A percentile compares a stretch with the other conserved stretches of the same genome.
These are phyloP conservation scores for Acanthisitta chloris DNA, from an alignment of 2,113 vertebrate species.

Conservation along the genomic window DNA sequence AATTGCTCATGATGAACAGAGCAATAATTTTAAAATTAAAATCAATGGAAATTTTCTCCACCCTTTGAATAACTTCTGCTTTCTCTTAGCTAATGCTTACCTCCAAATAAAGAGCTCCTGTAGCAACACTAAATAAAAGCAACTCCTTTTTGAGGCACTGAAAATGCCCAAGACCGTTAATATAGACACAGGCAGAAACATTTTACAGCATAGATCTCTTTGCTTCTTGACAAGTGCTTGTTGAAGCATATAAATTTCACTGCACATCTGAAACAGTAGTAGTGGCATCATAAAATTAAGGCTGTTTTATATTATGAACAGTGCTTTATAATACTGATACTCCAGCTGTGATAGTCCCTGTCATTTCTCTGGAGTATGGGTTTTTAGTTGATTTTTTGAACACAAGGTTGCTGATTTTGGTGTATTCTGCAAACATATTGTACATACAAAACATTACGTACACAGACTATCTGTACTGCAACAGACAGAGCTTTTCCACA, in stretches of 20 bases:
- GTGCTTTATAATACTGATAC: neutral
- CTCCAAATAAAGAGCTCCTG: neutral
- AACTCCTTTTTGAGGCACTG: neutral
- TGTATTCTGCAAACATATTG: neutral
- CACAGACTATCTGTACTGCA: neutral
- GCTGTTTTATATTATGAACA: neutral
- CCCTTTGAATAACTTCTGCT: neutral
- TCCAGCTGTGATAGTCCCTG: neutral
- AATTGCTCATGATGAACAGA: neutral
- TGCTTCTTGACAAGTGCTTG: neutral
- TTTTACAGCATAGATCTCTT: neutral
- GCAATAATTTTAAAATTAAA: neutral
- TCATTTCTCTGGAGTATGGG: neutral
- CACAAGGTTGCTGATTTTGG: neutral
- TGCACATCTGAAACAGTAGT: neutral
- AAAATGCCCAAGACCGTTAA: neutral
- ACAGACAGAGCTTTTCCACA: neutral
- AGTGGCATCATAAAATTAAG: neutral
- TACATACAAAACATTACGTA: neutral
- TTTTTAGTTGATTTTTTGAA: neutral
- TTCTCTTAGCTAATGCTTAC: neutral
- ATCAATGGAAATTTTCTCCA: neutral
- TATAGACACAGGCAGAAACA: neutral
- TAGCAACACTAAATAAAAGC: neutral
- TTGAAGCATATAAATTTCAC: neutral